Evolutionary conservation across 2,888 invertebrate genomes (phyloP).

Genomic region (Drepana falcataria): DNA sequence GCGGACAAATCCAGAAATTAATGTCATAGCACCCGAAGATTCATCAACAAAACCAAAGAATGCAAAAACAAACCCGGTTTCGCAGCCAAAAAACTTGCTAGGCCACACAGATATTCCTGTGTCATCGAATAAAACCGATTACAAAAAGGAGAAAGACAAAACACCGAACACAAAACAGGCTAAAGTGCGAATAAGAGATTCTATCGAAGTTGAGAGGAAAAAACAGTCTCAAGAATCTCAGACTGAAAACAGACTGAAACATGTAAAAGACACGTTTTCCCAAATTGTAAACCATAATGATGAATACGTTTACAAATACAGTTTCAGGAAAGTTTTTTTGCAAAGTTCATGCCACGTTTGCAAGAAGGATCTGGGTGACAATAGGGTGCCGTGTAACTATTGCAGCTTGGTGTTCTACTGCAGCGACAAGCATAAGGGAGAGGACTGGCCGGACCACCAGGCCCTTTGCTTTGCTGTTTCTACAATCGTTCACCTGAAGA

Average conservation of each 20-base stretch:
- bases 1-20: conserved; percentile 51
- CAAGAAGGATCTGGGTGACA: conserved; percentile 50
- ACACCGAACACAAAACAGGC: conserved; percentile 57
- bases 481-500: conserved; percentile 76
- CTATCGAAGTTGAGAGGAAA: conserved; percentile 39
- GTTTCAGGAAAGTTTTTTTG: conserved; percentile 81
- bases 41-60: conserved; percentile 29
- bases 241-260: conserved; percentile 42
- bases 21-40: conserved; percentile 52
- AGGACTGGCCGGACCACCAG: conserved; percentile 78
- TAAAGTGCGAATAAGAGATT: conserved; percentile 66
- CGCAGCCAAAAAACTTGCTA: conserved; percentile 77
- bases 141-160: conserved; percentile 74
- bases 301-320: conserved; percentile 81
- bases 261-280: conserved; percentile 39
- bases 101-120: conserved; percentile 75
- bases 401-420: conserved; percentile 84
- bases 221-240: conserved; percentile 53
- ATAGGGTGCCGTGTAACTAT: conserved; percentile 54
- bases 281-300: conserved; percentile 74
- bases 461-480: conserved; percentile 80
- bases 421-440: conserved; percentile 77
- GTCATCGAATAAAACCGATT: conserved; percentile 73
- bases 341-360: conserved; percentile 79
- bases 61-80: conserved; percentile 41